phyloP scores from a whole-genome alignment of 92 coral and sea anemone genomes.

The Bergia puertoricense region DNA sequence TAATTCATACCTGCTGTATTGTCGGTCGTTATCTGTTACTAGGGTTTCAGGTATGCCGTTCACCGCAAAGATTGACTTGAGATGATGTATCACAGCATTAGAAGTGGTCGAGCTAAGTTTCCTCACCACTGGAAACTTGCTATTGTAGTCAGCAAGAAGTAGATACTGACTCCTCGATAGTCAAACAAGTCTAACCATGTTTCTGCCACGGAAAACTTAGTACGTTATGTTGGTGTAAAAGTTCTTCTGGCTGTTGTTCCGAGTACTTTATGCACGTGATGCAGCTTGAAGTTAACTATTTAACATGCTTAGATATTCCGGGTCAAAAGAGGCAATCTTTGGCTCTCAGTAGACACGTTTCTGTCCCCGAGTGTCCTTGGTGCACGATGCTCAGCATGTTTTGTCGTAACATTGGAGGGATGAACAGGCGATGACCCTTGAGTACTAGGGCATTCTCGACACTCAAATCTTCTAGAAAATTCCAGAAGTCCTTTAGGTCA shows the following conservation, averaged over 20 bases:
- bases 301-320: constrained; percentile 38
- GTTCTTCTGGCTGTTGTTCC: constrained; percentile 31
- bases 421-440: constrained; percentile 48
- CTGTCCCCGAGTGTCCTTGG: constrained; percentile 57
- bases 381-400: constrained; percentile 35
- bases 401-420: constrained; percentile 12
- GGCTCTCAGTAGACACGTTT: constrained; percentile 55
- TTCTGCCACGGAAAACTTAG: constrained; percentile 27
- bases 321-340: constrained; percentile 45
- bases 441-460: constrained; percentile 61
- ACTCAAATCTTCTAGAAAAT: constrained; percentile 54
- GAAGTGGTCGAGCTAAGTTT: no score
- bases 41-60: no score
- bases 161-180: not conserved
- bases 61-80: no score
- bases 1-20: no score
- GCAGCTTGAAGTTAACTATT: constrained; percentile 33
- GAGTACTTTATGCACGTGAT: constrained; percentile 32
- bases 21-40: no score
- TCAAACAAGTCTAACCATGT: not conserved
- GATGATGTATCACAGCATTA: no score
- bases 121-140: no score
- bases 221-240: not conserved
- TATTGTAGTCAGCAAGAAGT: not conserved
- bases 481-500: constrained; percentile 49